A percentile compares a stretch with the other conserved stretches of the same genome.
Evolutionary conservation across 1,140 invertebrate genomes (phyloP).

Genomic region (Battus philenor): DNA sequence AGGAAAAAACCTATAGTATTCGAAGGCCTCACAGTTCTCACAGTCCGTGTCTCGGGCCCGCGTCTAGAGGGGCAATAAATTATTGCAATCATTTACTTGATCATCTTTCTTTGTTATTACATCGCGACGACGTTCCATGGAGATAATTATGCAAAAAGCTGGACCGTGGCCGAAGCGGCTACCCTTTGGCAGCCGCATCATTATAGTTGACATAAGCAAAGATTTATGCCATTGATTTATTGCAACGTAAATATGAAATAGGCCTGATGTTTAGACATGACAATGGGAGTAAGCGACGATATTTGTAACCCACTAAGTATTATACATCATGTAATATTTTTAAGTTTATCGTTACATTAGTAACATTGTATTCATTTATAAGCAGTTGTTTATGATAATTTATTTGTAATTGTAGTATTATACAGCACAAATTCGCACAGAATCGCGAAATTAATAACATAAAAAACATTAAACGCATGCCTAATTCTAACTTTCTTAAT

Average conservation of each 20-base stretch:
- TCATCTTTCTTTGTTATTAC: slow-evolving; percentile 74
- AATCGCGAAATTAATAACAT: too few relatives aligned
- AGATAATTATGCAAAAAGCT: slow-evolving; percentile 73
- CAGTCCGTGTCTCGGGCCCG: slow-evolving; percentile 28
- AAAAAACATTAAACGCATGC: too few relatives aligned
- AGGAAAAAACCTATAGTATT: slow-evolving; percentile 10
- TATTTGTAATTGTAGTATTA: too few relatives aligned
- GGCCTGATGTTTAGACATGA: slow-evolving; percentile 17
- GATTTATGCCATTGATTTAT: slow-evolving; percentile 71
- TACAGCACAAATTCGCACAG: too few relatives aligned
- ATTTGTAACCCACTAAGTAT: slow-evolving; percentile 5
- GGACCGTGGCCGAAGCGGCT: slow-evolving; percentile 58
- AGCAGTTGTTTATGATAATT: too few relatives aligned
- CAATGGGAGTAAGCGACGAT: slow-evolving; percentile 1
- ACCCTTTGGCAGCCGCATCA: slow-evolving; percentile 67
- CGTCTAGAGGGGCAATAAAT: slow-evolving; percentile 52
- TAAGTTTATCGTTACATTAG: too few relatives aligned
- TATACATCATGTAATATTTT: too few relatives aligned
- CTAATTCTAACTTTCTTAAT: too few relatives aligned
- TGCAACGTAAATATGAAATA: slow-evolving; percentile 66
- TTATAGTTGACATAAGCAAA: slow-evolving; percentile 71
- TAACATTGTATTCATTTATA: too few relatives aligned
- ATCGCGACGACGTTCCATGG: slow-evolving; percentile 66
- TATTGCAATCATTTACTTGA: slow-evolving; percentile 55
- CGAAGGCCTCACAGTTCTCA: slow-evolving; percentile 33